These are phyloP conservation scores for Corythornis leucogaster DNA, from an alignment of 2,797 vertebrate species.

Conservation along the genomic window DNA sequence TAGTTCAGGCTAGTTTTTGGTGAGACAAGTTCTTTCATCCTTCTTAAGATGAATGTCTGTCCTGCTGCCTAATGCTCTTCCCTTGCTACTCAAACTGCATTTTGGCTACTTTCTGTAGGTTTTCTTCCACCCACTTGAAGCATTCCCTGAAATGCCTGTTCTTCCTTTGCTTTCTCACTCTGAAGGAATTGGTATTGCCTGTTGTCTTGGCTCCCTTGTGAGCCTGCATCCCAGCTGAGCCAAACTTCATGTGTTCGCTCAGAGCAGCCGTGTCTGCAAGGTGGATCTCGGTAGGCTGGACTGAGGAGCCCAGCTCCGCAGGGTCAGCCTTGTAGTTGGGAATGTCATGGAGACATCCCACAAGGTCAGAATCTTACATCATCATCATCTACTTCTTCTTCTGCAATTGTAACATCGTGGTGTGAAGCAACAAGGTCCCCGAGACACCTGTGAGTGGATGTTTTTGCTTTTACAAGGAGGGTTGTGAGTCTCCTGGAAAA, in stretches of 20 bases:
- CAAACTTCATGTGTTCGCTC: not conserved
- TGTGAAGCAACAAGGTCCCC: constrained; percentile 36
- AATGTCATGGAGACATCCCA: not conserved
- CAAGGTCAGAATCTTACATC: constrained; percentile 23
- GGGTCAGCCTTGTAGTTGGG: not conserved
- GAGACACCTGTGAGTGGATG: constrained; percentile 6
- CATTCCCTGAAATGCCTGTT: constrained; percentile 9
- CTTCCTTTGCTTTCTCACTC: not conserved
- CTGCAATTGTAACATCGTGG: not conserved
- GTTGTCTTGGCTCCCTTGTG: constrained; percentile 17
- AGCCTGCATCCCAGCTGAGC: not conserved
- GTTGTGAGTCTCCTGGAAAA: not conserved
- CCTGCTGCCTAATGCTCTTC: not conserved
- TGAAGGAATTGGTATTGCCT: not conserved
- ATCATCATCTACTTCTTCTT: constrained; percentile 27
- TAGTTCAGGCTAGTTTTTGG: constrained; percentile 30
- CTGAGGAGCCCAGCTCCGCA: not conserved
- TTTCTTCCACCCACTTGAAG: not conserved
- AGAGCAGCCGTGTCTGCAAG: not conserved
- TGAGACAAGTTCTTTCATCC: constrained; percentile 47
- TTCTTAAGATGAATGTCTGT: not conserved
- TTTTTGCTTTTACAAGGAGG: not conserved
- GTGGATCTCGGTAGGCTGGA: not conserved
- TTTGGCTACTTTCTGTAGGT: constrained; percentile 8
- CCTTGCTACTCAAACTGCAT: constrained; percentile 4